Evolutionary conservation across 2,888 invertebrate genomes (phyloP).

Genomic region (Hemithea aestivaria): DNA sequence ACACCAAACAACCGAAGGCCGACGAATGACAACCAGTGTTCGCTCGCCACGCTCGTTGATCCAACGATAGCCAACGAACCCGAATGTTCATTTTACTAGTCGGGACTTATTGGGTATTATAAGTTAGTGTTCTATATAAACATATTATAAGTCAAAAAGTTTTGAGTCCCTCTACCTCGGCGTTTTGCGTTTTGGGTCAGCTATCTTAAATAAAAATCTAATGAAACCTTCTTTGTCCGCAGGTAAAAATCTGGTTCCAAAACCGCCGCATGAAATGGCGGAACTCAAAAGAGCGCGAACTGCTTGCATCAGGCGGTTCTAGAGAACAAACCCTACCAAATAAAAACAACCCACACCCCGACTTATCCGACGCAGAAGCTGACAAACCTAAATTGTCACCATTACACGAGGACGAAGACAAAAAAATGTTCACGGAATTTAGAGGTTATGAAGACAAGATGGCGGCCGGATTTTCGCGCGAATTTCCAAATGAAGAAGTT

Average conservation of each 20-base stretch:
- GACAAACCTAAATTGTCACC: conserved; percentile 86
- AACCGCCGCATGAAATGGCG: conserved; percentile 99
- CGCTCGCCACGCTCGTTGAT: no score
- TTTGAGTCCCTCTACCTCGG: no score
- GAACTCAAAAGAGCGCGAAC: conserved; percentile 97
- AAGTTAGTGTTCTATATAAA: no score
- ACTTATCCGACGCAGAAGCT: conserved; percentile 92
- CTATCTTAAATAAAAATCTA: conserved; percentile 15
- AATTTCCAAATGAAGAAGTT: conserved; percentile 60
- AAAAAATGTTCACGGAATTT: conserved; percentile 55
- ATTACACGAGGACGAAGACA: conserved; percentile 62
- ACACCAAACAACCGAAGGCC: no score
- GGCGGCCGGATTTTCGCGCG: conserved; percentile 53
- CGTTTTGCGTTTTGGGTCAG: conserved; percentile 10
- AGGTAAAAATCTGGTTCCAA: conserved; percentile 91
- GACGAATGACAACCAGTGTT: no score
- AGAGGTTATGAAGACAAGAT: conserved; percentile 65
- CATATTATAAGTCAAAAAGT: no score
- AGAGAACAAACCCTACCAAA: conserved; percentile 97
- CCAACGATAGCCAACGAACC: no score
- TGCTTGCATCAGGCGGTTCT: conserved; percentile 94
- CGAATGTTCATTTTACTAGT: no score
- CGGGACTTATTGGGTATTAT: no score
- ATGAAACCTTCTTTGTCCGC: conserved; percentile 25
- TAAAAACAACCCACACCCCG: conserved; percentile 97